Conservation (phyloP, 2,797 vertebrate species). For the Arremon brunneinucha region DNA sequence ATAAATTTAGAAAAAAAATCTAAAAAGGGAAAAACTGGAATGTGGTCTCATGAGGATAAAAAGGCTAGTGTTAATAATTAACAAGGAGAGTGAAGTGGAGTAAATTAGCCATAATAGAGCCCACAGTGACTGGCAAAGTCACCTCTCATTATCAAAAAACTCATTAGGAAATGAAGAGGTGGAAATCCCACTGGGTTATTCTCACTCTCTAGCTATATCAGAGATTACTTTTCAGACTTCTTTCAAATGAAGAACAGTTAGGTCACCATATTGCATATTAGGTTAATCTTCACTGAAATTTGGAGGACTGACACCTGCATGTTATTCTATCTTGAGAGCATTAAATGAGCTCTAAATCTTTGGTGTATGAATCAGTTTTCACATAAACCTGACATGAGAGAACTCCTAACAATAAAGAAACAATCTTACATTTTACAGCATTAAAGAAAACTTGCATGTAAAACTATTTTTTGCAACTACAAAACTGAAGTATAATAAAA, state of each 20-base stretch:
- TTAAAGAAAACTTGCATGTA: not conserved
- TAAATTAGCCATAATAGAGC: slow-evolving; percentile 93
- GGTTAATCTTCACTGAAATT: slow-evolving; percentile 77
- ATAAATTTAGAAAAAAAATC: slow-evolving; percentile 58
- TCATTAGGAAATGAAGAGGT: slow-evolving; percentile 85
- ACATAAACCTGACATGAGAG: slow-evolving; percentile 4
- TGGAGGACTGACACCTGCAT: slow-evolving; percentile 62
- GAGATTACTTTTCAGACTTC: slow-evolving; percentile 78
- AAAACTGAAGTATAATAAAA: not conserved
- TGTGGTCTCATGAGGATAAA: slow-evolving; percentile 86
- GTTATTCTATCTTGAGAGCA: slow-evolving; percentile 57
- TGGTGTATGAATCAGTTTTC: slow-evolving; percentile 42
- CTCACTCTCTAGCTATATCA: slow-evolving; percentile 70
- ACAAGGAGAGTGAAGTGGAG: slow-evolving; percentile 87
- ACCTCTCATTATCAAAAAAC: slow-evolving; percentile 84
- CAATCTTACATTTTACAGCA: not conserved
- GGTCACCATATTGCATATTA: slow-evolving; percentile 75
- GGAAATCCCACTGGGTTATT: slow-evolving; percentile 80
- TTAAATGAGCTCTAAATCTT: slow-evolving; percentile 65
- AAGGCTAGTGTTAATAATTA: slow-evolving; percentile 98
- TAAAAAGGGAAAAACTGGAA: slow-evolving; percentile 73
- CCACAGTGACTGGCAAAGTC: slow-evolving; percentile 87
- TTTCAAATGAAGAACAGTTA: slow-evolving; percentile 74
- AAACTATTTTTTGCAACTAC: not conserved
- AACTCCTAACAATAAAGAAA: slow-evolving; percentile 32